These are phyloP conservation scores for Listronotus oregonensis DNA, from an alignment of 1,140 invertebrate genomes.

Conservation along the genomic window DNA sequence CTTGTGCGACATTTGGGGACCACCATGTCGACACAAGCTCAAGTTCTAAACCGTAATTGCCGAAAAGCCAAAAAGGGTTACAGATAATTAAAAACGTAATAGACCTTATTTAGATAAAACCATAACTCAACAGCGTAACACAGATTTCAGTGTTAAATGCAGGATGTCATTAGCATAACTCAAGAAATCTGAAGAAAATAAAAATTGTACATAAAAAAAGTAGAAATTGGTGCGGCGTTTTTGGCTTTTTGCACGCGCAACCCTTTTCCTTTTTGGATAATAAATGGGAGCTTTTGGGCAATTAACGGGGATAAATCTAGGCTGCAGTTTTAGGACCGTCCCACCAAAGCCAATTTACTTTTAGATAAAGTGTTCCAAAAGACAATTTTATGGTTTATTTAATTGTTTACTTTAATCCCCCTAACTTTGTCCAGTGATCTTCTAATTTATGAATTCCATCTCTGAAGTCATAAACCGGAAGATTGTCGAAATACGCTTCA, in stretches of 20 bases:
- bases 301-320: not conserved
- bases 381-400: no score
- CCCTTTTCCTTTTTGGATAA: constrained; percentile 27
- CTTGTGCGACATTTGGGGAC: constrained; percentile 22
- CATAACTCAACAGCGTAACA: constrained; percentile 32
- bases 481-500: no score
- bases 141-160: constrained; percentile 34
- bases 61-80: constrained; percentile 31
- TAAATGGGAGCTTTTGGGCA: not conserved
- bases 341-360: not conserved
- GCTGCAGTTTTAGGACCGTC: not conserved
- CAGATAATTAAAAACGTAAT: constrained; percentile 33
- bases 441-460: no score
- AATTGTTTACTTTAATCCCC: no score
- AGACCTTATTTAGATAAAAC: constrained; percentile 21
- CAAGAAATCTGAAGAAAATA: constrained; percentile 26
- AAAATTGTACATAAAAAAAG: not conserved
- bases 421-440: no score
- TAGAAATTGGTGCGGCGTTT: not conserved
- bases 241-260: constrained; percentile 2
- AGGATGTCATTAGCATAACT: constrained; percentile 42
- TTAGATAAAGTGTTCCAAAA: no score
- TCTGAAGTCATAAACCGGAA: no score
- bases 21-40: constrained; percentile 13
- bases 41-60: constrained; percentile 10